Evolutionary conservation across 2,888 invertebrate species (phyloP).

Genomic region (Drosophila nr. perissopoda): DNA sequence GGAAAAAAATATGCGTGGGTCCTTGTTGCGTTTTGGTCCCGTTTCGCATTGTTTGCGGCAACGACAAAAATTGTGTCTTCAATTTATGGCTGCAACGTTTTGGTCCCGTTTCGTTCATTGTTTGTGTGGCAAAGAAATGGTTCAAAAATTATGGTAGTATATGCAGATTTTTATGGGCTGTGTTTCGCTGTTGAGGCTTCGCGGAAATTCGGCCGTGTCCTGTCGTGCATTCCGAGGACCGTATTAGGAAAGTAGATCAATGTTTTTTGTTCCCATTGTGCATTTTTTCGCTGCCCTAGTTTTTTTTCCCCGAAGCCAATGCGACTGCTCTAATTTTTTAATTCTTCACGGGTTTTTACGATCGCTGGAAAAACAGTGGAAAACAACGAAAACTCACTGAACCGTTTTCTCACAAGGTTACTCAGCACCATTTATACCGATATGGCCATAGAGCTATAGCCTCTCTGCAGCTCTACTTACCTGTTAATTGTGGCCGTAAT

Average conservation of each 20-base stretch:
- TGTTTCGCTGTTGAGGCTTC: conserved; percentile 42
- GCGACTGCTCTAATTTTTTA: conserved; percentile 79
- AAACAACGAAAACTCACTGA: conserved; percentile 35
- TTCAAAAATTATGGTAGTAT: conserved; percentile 52
- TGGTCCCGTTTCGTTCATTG: conserved; percentile 52
- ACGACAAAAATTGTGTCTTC: conserved; percentile 33
- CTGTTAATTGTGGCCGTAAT: conserved; percentile 74
- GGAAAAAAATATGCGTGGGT: conserved; percentile 27
- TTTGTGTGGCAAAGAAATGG: conserved; percentile 56
- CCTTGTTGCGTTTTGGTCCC: conserved; percentile 10
- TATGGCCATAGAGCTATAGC: background rate
- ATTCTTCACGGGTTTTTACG: conserved; percentile 77
- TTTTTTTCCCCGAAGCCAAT: conserved; percentile 76
- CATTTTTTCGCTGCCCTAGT: conserved; percentile 68
- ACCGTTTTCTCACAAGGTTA: conserved; percentile 69
- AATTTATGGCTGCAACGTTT: conserved; percentile 76
- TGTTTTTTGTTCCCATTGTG: conserved; percentile 81
- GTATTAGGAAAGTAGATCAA: conserved; percentile 82
- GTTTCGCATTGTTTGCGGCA: conserved; percentile 20
- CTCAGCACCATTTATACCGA: conserved; percentile 39
- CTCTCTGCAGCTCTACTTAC: conserved; percentile 57
- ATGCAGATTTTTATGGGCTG: conserved; percentile 80
- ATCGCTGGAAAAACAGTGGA: conserved; percentile 55
- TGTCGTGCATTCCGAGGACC: conserved; percentile 67
- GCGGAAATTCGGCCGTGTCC: conserved; percentile 62